Base-by-base conservation (phyloP, 1,140 invertebrate genomes). In the Phymorhynchus buccinoides region DNA sequence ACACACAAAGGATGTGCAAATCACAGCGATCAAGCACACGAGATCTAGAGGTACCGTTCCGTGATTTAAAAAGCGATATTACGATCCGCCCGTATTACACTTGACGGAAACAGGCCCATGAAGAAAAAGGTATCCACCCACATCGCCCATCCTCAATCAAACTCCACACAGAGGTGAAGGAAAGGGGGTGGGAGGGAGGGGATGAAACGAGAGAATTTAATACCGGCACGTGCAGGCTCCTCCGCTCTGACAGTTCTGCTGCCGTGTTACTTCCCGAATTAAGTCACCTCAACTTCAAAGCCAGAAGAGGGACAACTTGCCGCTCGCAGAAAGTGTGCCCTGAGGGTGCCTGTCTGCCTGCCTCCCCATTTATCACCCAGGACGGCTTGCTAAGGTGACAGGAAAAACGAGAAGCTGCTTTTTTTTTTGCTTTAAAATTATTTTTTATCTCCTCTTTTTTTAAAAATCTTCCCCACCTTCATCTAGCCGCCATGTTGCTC, bases 371-470 rank as follows among this genome's bases (percentile, higher is more conserved):
- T 39, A 75, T 75, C 73, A 75, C 73, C 39, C 39, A 75, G 39
- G 32, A 66, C 62, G 52, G n/a, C 52, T 4, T 27, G 56, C 52
- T n/a, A 81, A 81, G 80, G 80, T 81, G 80, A 3, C 32, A 66
- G 42, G 80, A 81, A 81, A 66, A 66, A 56, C 80, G 80, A 81
- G 80, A 81, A 66, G 80, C 66, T 81, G 48, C 48, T 37, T 66
- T 56, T 66, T 80, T 27, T 30, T 30, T 4, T 30, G 7, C 22
- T n/a, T n/a, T n/a, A n/a, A n/a, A n/a, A n/a, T n/a, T 22, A 52
- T 52, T 12, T 52, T 52, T 22, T 52, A 9, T 52, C 48, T 22
- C 9, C 48, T 22, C 48, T 12, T 12, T 52, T 52, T 52, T n/a
- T n/a, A n/a, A n/a, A n/a, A n/a, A n/a, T n/a, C 44, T 18, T 18